A percentile compares a stretch with the other conserved stretches of the same genome.
These are phyloP conservation scores for Arctopsyche grandis DNA, from an alignment of 1,140 invertebrate species.

Conservation along the genomic window DNA sequence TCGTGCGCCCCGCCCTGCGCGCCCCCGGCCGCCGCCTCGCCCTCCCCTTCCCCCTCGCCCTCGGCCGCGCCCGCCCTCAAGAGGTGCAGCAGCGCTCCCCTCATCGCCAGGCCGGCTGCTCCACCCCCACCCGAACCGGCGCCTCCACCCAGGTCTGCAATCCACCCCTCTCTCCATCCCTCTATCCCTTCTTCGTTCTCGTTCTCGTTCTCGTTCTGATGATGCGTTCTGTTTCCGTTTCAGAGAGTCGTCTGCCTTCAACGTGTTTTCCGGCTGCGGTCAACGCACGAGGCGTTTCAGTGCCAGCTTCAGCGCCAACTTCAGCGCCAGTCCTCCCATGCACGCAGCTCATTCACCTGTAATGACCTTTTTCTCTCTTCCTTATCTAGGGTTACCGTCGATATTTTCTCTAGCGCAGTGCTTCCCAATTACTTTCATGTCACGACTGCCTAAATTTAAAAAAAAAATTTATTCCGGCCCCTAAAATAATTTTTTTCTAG, in stretches of 20 bases:
- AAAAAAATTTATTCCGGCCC: too few species aligned
- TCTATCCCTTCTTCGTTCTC: neutral
- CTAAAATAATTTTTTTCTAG: too few species aligned
- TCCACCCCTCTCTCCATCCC: neutral
- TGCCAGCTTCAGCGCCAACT: slow-evolving; percentile 80
- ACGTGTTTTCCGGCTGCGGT: neutral
- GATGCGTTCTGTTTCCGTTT: neutral
- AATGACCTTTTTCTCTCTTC: slow-evolving; percentile 56
- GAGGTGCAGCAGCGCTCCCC: slow-evolving; percentile 82
- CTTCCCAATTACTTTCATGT: too few species aligned
- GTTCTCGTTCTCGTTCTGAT: neutral
- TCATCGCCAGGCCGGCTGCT: neutral
- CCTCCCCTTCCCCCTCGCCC: too few species aligned
- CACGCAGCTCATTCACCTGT: slow-evolving; percentile 64
- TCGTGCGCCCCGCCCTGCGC: too few species aligned
- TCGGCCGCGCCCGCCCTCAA: slow-evolving; percentile 66
- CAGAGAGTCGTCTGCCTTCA: neutral
- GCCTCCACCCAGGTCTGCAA: neutral
- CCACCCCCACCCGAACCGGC: neutral
- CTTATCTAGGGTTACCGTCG: neutral
- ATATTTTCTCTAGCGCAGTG: neutral
- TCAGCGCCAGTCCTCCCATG: neutral
- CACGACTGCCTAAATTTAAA: too few species aligned
- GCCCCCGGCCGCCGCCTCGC: too few species aligned
- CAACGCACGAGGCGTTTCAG: slow-evolving; percentile 79